Conservation (phyloP, 2,113 vertebrate genomes). For the Grus americana region DNA sequence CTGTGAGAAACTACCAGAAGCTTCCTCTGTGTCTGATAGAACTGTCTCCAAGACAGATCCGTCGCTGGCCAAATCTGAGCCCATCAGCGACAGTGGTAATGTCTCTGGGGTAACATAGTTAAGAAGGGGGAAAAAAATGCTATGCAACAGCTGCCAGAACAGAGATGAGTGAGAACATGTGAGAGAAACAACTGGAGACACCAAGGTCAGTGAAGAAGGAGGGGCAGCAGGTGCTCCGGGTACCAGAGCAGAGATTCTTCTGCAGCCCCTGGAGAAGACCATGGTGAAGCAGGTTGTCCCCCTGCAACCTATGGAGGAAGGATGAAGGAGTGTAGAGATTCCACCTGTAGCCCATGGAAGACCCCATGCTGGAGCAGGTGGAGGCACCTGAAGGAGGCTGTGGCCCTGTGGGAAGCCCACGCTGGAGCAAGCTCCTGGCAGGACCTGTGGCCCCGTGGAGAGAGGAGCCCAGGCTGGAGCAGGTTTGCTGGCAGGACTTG, state of each 20-base stretch:
- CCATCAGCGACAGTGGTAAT: rapidly evolving
- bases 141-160: too few species aligned
- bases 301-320: neutral
- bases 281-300: neutral
- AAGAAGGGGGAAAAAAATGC: neutral
- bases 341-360: neutral
- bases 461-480: too few species aligned
- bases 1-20: neutral
- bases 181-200: neutral
- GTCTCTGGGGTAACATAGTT: rapidly evolving
- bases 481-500: neutral
- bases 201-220: too few species aligned
- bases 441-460: too few species aligned
- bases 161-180: neutral
- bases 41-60: rapidly evolving
- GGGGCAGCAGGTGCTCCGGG: neutral
- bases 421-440: too few species aligned
- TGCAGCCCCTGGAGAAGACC: rapidly evolving
- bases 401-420: rapidly evolving
- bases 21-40: neutral
- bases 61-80: rapidly evolving
- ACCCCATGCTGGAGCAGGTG: rapidly evolving
- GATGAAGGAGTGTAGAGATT: too few species aligned
- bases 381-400: neutral
- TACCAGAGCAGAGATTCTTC: rapidly evolving